These are phyloP conservation scores for Caenorhabditis zanzibari DNA, from an alignment of 2,888 invertebrate genomes.

Conservation along the genomic window DNA sequence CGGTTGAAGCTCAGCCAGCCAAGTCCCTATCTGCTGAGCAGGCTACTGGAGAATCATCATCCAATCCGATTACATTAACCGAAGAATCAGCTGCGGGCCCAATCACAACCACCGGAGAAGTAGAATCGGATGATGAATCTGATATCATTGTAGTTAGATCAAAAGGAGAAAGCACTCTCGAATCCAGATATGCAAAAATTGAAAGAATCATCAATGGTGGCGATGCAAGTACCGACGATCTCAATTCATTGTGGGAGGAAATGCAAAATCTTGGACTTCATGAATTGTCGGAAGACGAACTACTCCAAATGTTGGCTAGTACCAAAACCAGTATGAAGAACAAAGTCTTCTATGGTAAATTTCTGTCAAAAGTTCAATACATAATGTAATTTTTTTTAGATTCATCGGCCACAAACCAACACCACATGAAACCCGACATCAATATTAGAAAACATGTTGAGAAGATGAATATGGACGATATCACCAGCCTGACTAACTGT, in stretches of 20 bases:
- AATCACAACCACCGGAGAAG: no score
- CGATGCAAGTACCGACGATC: background rate
- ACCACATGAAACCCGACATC: background rate
- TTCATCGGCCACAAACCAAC: background rate
- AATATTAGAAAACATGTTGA: background rate
- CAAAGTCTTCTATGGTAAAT: constrained; percentile 21
- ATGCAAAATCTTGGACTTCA: background rate
- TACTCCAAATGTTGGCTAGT: background rate
- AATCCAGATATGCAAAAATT: background rate
- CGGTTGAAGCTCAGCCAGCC: no score
- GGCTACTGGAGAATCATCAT: background rate
- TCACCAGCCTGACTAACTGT: constrained; percentile 1
- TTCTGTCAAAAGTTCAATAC: background rate
- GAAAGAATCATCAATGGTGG: background rate
- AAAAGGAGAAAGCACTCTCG: background rate
- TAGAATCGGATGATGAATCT: no score
- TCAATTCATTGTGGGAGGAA: background rate
- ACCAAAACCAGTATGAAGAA: background rate
- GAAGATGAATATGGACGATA: constrained; percentile 9
- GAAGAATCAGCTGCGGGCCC: no score
- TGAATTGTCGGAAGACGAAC: background rate
- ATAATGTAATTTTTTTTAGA: constrained; percentile 1
- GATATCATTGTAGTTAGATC: no score
- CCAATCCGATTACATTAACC: no score
- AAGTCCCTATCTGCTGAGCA: no score